A percentile compares a stretch with the other conserved stretches of the same genome.
Conservation (phyloP, 2,888 invertebrate genomes). For the Stenichneumon culpator region DNA sequence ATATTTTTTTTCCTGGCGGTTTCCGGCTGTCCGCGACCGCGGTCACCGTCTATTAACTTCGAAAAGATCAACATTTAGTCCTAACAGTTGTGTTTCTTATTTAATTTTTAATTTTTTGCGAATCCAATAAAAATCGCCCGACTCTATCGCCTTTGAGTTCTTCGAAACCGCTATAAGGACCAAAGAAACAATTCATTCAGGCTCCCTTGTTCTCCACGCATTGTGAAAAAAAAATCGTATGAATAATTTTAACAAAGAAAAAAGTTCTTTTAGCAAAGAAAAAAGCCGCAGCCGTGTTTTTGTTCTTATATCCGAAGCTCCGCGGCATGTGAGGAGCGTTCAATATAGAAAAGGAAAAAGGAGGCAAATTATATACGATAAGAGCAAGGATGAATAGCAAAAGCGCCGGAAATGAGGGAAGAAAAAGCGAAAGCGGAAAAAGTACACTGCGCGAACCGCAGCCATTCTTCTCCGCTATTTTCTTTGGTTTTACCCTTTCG, state of each 20-base stretch:
- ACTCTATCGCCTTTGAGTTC: not conserved
- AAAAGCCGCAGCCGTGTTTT: not conserved
- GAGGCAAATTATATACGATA: not conserved
- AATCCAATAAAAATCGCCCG: not conserved
- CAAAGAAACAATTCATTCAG: not conserved
- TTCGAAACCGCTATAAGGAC: not conserved
- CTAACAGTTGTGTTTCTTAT: not conserved
- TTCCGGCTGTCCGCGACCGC: too few species aligned
- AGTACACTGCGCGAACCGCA: constrained; percentile 39
- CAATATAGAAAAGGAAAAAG: constrained; percentile 1
- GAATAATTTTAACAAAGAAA: not conserved
- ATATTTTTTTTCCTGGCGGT: too few species aligned
- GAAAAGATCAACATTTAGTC: too few species aligned
- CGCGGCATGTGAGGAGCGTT: not conserved
- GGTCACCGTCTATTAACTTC: too few species aligned
- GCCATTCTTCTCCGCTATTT: constrained; percentile 52
- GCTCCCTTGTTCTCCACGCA: not conserved
- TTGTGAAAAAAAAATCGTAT: not conserved
- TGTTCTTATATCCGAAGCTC: not conserved
- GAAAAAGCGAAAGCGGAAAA: constrained; percentile 43
- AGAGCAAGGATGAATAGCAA: constrained; percentile 53
- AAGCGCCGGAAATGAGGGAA: constrained; percentile 28
- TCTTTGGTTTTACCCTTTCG: constrained; percentile 29
- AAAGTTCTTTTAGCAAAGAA: too few species aligned
- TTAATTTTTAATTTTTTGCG: not conserved